Percentiles rank a stretch among this genome's conserved stretches.
phyloP scores from a whole-genome alignment of 2,113 vertebrate species.

The Tachysurus vachellii region DNA sequence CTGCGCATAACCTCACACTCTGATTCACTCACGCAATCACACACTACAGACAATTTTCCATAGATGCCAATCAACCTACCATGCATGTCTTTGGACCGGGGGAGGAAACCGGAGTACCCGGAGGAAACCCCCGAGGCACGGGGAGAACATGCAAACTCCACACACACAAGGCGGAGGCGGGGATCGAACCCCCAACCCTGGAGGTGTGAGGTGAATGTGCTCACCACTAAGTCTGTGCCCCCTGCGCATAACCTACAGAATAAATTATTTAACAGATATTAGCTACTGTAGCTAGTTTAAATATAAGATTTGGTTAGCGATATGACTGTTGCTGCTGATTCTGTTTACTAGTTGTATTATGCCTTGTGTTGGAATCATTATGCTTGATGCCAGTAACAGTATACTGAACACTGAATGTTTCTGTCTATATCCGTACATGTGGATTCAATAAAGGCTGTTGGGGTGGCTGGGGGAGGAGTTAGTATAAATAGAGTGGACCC shows the following conservation, averaged over 20 bases:
- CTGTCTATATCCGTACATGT: constrained; percentile 68
- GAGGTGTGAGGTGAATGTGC: too few species aligned
- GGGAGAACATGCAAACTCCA: too few species aligned
- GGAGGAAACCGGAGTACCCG: too few species aligned
- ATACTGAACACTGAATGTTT: constrained; percentile 39
- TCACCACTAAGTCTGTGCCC: too few species aligned
- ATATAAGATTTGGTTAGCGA: not conserved
- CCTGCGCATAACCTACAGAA: not conserved
- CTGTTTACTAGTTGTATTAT: not conserved
- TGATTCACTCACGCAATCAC: too few species aligned
- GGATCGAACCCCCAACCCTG: too few species aligned
- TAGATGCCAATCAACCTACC: too few species aligned
- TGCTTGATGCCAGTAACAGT: not conserved
- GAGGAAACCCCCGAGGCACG: too few species aligned
- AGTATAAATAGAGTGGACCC: constrained; percentile 72
- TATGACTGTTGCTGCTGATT: not conserved
- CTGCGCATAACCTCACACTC: too few species aligned
- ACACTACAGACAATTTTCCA: too few species aligned
- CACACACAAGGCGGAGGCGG: too few species aligned
- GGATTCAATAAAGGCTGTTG: constrained; percentile 74
- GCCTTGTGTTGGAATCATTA: not conserved
- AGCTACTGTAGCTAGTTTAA: not conserved
- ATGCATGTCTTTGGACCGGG: too few species aligned
- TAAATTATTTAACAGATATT: not conserved
- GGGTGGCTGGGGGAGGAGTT: constrained; percentile 67